Percentiles rank a stretch among this genome's conserved stretches.
phyloP scores from a whole-genome alignment of 2,797 vertebrate species.

The Enteromius argenteus region DNA sequence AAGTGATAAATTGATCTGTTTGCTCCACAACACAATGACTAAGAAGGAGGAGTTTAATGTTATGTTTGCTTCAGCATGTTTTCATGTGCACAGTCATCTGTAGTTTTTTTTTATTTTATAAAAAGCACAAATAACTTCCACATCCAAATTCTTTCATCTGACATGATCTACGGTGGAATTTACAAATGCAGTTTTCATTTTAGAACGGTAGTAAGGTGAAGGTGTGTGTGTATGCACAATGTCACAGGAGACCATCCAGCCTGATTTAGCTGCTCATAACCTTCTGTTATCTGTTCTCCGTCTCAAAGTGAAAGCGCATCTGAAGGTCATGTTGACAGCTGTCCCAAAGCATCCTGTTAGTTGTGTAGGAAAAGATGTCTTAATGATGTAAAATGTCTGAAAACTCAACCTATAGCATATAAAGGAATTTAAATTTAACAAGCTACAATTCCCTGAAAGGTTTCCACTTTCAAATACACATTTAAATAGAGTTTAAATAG shows the following conservation, averaged over 20 bases:
- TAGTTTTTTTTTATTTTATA: background rate
- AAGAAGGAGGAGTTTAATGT: conserved; percentile 20
- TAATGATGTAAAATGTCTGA: conserved; percentile 29
- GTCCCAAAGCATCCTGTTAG: conserved; percentile 15
- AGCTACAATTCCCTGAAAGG: background rate
- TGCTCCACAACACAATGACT: conserved; percentile 10
- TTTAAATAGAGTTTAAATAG: background rate
- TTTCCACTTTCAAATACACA: conserved; percentile 3
- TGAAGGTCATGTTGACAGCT: conserved; percentile 59
- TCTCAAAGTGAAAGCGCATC: conserved; percentile 37
- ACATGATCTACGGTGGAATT: background rate
- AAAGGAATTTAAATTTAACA: conserved; percentile 13
- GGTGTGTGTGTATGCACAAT: conserved; percentile 43
- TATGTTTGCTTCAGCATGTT: conserved; percentile 10
- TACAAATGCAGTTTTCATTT: background rate
- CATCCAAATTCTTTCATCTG: background rate
- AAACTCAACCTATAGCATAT: background rate
- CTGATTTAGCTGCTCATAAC: conserved; percentile 18
- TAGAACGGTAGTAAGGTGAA: conserved; percentile 28
- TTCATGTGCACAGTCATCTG: background rate
- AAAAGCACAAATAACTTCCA: background rate
- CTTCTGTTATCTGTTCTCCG: conserved; percentile 20
- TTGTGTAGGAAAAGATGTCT: conserved; percentile 29
- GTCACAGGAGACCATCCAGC: conserved; percentile 40
- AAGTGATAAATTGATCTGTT: background rate